phyloP scores from a whole-genome alignment of 2,888 invertebrate genomes.

The Pyrgus malvae region DNA sequence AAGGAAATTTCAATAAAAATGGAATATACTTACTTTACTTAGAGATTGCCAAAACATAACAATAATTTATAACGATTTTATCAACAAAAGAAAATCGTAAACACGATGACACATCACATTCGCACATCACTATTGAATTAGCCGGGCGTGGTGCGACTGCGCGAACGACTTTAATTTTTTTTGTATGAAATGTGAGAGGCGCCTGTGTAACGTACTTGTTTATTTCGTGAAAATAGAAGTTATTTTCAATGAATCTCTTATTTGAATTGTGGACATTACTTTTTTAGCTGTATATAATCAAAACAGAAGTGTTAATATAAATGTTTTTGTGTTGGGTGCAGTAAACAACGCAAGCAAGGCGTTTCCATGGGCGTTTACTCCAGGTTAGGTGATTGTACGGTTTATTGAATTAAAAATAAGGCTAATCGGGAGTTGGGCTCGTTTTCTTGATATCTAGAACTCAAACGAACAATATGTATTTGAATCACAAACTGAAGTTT shows the following conservation, averaged over 20 bases:
- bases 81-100: no score
- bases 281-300: slow-evolving; percentile 20
- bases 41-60: no score
- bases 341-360: slow-evolving; percentile 46
- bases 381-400: slow-evolving; percentile 65
- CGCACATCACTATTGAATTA: slow-evolving; percentile 33
- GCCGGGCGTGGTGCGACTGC: slow-evolving; percentile 79
- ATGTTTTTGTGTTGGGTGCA: slow-evolving; percentile 42
- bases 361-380: slow-evolving; percentile 77
- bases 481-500: neutral
- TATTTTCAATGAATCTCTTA: slow-evolving; percentile 44
- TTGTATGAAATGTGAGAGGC: slow-evolving; percentile 65
- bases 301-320: slow-evolving; percentile 38
- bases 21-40: no score
- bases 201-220: slow-evolving; percentile 60
- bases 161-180: slow-evolving; percentile 54
- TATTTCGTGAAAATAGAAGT: slow-evolving; percentile 51
- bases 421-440: slow-evolving; percentile 47
- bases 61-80: no score
- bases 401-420: slow-evolving; percentile 71
- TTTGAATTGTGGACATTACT: slow-evolving; percentile 19
- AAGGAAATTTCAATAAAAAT: no score
- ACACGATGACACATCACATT: no score
- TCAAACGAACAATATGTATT: neutral
- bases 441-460: slow-evolving; percentile 21